phyloP scores from a whole-genome alignment of 2,888 invertebrate species.

The Ypsolopha sequella region DNA sequence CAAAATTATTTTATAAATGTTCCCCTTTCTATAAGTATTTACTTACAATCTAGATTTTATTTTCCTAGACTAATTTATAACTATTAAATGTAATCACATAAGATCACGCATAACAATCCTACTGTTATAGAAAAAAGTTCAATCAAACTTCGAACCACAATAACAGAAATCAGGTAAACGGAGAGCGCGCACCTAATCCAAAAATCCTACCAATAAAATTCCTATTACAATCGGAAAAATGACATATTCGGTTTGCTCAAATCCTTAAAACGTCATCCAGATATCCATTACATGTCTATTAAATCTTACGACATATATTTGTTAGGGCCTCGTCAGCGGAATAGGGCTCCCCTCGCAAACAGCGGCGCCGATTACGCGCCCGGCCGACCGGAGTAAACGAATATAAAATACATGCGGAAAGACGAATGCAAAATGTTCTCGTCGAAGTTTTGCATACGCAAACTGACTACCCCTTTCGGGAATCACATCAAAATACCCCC shows the following conservation, averaged over 20 bases:
- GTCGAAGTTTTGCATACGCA: slow-evolving; percentile 67
- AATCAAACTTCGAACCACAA: too few species aligned
- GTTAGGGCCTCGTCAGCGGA: slow-evolving; percentile 63
- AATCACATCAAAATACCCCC: neutral
- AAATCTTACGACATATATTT: slow-evolving; percentile 71
- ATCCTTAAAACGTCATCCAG: slow-evolving; percentile 71
- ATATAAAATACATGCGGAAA: slow-evolving; percentile 69
- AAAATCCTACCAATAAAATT: slow-evolving; percentile 66
- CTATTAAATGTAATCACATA: neutral
- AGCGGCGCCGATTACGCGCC: slow-evolving; percentile 62
- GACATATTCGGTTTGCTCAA: slow-evolving; percentile 71
- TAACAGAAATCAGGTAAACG: too few species aligned
- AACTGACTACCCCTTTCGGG: slow-evolving; percentile 50
- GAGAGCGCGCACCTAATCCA: slow-evolving; percentile 35
- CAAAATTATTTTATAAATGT: slow-evolving; percentile 18
- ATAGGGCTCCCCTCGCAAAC: slow-evolving; percentile 61
- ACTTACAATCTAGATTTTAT: too few species aligned
- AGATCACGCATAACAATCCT: too few species aligned
- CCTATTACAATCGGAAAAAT: slow-evolving; percentile 58
- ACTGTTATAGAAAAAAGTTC: too few species aligned
- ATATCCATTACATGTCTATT: slow-evolving; percentile 72
- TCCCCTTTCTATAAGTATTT: too few species aligned
- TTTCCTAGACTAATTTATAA: too few species aligned
- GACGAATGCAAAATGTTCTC: slow-evolving; percentile 65
- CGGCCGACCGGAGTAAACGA: slow-evolving; percentile 67